Percentiles rank a stretch among this genome's conserved stretches.
Conservation (phyloP, 2,797 vertebrate species). For the Lagorchestes hirsutus region DNA sequence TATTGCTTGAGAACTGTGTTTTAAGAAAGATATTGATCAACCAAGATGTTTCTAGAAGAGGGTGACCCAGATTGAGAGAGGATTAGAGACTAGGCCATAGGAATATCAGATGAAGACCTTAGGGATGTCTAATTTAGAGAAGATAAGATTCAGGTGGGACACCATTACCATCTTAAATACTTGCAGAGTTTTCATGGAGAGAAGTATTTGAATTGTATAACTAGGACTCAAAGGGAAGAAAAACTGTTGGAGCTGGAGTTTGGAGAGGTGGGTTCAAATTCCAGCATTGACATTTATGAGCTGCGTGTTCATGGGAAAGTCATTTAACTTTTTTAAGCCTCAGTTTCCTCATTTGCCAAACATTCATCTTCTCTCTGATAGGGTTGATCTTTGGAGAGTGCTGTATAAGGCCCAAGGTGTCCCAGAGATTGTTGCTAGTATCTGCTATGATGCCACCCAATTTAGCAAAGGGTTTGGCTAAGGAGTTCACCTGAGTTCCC, state of each 20-base stretch:
- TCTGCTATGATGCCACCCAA: neutral
- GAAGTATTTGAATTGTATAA: neutral
- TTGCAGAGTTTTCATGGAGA: neutral
- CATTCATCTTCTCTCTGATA: neutral
- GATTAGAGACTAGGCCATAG: neutral
- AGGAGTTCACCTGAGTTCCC: neutral
- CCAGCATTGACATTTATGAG: neutral
- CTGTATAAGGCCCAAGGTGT: neutral
- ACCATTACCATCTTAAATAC: neutral
- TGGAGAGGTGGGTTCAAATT: neutral
- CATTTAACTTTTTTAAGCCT: neutral
- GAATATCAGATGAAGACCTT: neutral
- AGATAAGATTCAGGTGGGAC: neutral
- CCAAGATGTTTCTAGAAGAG: neutral
- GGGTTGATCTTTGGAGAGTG: neutral
- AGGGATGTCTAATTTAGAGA: neutral
- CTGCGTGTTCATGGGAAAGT: neutral
- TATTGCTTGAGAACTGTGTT: neutral
- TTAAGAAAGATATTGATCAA: neutral
- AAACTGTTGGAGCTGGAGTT: neutral
- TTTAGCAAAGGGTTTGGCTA: neutral
- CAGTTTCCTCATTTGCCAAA: neutral
- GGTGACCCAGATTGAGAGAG: neutral
- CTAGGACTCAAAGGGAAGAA: neutral
- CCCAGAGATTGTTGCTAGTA: neutral